phyloP scores from a whole-genome alignment of 2,888 invertebrate species.

The Tenodera sinensis region DNA sequence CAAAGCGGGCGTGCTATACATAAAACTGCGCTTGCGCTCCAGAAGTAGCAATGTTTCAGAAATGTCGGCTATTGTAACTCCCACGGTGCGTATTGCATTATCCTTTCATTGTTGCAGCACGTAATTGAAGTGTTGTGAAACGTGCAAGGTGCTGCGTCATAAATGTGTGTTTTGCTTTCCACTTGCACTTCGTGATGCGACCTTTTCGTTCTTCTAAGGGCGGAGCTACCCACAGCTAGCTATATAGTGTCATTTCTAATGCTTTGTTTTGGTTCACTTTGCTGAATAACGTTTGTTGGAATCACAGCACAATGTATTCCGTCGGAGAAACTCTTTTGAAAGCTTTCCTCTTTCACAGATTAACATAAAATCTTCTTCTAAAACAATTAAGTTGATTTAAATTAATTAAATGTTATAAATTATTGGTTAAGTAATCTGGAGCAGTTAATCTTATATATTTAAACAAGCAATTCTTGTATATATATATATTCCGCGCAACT shows the following conservation, averaged over 20 bases:
- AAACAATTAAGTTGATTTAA: too few relatives aligned
- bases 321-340: too few relatives aligned
- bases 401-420: too few relatives aligned
- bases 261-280: not conserved
- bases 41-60: not conserved
- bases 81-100: not conserved
- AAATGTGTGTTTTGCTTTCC: not conserved
- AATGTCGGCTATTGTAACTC: not conserved
- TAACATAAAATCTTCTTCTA: too few relatives aligned
- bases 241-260: not conserved
- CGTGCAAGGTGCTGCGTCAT: not conserved
- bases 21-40: too few relatives aligned
- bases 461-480: too few relatives aligned
- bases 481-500: too few relatives aligned
- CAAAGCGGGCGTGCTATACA: too few relatives aligned
- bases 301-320: too few relatives aligned
- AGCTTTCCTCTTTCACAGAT: too few relatives aligned
- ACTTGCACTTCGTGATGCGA: not conserved
- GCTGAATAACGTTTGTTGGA: not conserved
- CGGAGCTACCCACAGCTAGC: not conserved
- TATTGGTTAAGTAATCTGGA: too few relatives aligned
- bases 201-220: not conserved
- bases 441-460: too few relatives aligned
- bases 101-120: not conserved
- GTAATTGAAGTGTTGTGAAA: not conserved